phyloP scores from a whole-genome alignment of 2,113 vertebrate species.

The Upupa epops region DNA sequence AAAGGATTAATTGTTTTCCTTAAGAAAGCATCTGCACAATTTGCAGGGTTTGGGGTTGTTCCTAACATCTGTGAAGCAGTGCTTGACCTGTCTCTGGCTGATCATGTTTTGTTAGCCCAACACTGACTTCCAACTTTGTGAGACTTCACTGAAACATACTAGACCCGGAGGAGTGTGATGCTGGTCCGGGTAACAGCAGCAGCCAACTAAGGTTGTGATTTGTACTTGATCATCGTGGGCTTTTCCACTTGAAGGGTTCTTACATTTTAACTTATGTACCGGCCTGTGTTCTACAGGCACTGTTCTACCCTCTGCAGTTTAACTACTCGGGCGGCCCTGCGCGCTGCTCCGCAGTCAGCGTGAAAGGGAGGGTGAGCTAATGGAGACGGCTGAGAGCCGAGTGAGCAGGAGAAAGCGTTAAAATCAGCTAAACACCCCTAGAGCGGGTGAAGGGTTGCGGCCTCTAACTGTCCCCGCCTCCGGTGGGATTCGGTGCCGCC shows the following conservation, averaged over 20 bases:
- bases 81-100: background rate
- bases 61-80: background rate
- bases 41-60: no score
- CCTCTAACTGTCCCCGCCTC: no score
- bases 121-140: background rate
- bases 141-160: background rate
- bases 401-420: no score
- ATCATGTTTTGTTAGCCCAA: background rate
- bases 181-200: background rate
- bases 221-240: no score
- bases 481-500: no score
- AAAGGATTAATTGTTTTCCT: background rate
- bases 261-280: background rate
- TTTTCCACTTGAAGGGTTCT: no score
- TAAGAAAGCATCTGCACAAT: background rate
- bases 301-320: background rate
- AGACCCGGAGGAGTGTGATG: background rate
- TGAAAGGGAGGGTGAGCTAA: no score
- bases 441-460: no score
- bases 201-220: background rate
- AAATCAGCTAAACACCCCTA: no score
- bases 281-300: accelerated
- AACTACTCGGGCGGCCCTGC: no score
- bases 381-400: no score
- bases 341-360: no score